Evolutionary conservation across 2,113 vertebrate species (phyloP).

Genomic region (Percopsis transmontana): DNA sequence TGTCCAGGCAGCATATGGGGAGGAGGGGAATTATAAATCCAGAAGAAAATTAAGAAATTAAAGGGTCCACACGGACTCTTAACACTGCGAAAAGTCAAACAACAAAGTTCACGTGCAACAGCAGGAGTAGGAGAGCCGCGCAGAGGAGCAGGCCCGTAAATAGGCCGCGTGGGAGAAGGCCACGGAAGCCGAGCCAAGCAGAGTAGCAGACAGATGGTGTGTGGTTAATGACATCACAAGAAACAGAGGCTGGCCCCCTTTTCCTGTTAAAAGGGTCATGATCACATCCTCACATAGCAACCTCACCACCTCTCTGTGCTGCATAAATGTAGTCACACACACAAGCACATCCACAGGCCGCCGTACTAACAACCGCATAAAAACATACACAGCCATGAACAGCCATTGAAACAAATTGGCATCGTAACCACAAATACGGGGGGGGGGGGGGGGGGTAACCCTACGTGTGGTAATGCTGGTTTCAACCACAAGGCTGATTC

Average conservation of each 20-base stretch:
- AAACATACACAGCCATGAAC: too few relatives aligned
- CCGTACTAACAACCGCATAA: too few relatives aligned
- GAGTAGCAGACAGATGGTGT: constrained; percentile 51
- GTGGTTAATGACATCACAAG: constrained; percentile 54
- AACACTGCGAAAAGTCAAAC: too few relatives aligned
- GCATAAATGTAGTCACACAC: too few relatives aligned
- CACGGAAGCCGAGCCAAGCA: constrained; percentile 10
- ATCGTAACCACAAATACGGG: too few relatives aligned
- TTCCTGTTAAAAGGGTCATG: constrained; percentile 46
- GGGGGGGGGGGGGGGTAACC: too few relatives aligned
- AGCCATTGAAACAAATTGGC: constrained; percentile 64
- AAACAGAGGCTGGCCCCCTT: constrained; percentile 31
- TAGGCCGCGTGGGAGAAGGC: neutral
- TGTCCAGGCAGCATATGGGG: constrained; percentile 71
- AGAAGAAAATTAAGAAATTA: constrained; percentile 70
- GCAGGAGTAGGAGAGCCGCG: neutral
- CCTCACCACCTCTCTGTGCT: too few relatives aligned
- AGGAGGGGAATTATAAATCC: constrained; percentile 70
- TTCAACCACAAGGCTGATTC: too few relatives aligned
- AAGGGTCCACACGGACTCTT: constrained; percentile 36
- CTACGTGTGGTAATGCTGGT: too few relatives aligned
- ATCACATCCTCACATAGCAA: constrained; percentile 40
- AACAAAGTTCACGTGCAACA: too few relatives aligned
- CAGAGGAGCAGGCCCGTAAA: neutral
- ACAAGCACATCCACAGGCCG: too few relatives aligned